Conservation (phyloP, 2,113 vertebrate genomes). For the Panthera uncia region DNA sequence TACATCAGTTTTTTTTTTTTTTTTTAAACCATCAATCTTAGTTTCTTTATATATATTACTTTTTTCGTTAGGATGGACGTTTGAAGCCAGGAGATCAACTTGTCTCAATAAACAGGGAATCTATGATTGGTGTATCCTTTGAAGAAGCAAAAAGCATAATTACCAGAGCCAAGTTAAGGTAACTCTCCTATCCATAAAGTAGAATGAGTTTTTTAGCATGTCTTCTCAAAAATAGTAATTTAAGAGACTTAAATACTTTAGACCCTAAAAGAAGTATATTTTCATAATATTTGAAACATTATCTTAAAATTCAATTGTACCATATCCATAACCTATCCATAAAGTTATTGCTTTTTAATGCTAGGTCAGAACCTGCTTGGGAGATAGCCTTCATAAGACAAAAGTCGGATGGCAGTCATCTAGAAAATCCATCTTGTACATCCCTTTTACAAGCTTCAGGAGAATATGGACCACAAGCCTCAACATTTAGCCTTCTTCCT, state of each 20-base stretch:
- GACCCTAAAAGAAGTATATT: background rate
- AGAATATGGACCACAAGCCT: conserved; percentile 69
- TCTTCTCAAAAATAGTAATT: conserved; percentile 27
- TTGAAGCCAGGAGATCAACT: conserved; percentile 95
- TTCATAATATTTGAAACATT: background rate
- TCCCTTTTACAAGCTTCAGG: conserved; percentile 72
- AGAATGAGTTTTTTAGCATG: conserved; percentile 9
- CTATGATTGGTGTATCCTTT: conserved; percentile 93
- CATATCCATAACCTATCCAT: accelerated
- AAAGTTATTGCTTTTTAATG: conserved; percentile 68
- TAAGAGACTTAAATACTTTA: background rate
- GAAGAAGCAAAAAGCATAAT: conserved; percentile 94
- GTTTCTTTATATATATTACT: conserved; percentile 27
- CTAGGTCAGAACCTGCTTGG: conserved; percentile 91
- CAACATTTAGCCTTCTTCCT: conserved; percentile 10
- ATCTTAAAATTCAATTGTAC: background rate
- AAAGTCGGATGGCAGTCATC: conserved; percentile 80
- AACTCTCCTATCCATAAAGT: conserved; percentile 19
- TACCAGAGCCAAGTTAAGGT: conserved; percentile 91
- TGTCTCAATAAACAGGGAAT: conserved; percentile 95
- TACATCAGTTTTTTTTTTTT: background rate
- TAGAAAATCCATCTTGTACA: conserved; percentile 83
- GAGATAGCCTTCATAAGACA: conserved; percentile 94
- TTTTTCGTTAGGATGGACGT: conserved; percentile 90
- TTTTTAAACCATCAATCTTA: background rate